phyloP scores from a whole-genome alignment of 1,140 invertebrate species.

The Achroia grisella region DNA sequence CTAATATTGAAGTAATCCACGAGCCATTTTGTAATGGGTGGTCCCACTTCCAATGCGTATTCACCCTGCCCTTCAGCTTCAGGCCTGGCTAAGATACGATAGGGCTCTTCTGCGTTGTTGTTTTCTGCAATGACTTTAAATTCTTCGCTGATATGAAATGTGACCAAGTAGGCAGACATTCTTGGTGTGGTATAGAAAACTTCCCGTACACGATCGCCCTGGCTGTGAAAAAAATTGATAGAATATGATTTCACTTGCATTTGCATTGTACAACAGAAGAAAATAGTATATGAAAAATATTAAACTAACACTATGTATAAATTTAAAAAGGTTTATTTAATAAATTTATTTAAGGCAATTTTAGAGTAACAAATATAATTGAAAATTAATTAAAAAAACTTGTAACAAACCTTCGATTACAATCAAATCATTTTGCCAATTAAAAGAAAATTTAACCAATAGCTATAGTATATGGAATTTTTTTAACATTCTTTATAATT shows the following conservation, averaged over 20 bases:
- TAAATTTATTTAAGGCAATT: no score
- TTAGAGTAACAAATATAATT: no score
- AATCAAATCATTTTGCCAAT: no score
- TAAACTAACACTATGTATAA: no score
- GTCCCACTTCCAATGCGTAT: slow-evolving; percentile 75
- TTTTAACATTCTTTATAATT: no score
- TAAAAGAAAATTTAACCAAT: no score
- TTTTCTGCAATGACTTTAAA: slow-evolving; percentile 79
- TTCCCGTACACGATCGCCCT: slow-evolving; percentile 48
- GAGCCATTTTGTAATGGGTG: slow-evolving; percentile 52
- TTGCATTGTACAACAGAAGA: no score
- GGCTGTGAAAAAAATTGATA: slow-evolving; percentile 23
- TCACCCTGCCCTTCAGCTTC: slow-evolving; percentile 78
- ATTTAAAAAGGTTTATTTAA: not conserved
- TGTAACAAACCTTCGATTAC: no score
- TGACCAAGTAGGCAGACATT: slow-evolving; percentile 91
- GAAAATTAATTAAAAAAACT: no score
- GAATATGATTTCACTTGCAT: no score
- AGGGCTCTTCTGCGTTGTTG: slow-evolving; percentile 55
- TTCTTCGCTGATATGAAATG: slow-evolving; percentile 80
- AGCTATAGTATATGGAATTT: no score
- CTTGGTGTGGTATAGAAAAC: slow-evolving; percentile 79
- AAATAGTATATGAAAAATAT: no score
- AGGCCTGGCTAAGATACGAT: slow-evolving; percentile 81
- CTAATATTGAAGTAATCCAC: slow-evolving; percentile 52